A percentile compares a stretch with the other conserved stretches of the same genome.
Evolutionary conservation across 1,140 invertebrate genomes (phyloP).

Genomic region (Bombus pyrosoma): DNA sequence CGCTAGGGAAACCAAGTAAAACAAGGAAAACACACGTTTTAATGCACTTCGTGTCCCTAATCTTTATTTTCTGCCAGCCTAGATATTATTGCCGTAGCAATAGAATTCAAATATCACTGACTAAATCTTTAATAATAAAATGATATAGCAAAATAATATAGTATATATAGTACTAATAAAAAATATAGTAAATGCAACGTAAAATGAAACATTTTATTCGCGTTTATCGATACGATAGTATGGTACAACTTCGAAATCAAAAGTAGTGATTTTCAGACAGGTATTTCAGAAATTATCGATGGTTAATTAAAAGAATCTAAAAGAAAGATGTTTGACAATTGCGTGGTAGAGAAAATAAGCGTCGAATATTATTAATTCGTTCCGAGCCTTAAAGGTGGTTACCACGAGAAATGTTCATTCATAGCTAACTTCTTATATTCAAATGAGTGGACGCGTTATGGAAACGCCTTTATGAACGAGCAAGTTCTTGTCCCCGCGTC

Average conservation of each 20-base stretch:
- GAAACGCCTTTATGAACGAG: conserved; percentile 67
- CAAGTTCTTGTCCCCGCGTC: conserved; percentile 59
- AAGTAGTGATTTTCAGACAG: neutral
- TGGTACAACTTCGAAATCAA: fast-evolving
- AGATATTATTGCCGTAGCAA: neutral
- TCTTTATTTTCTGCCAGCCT: too few relatives aligned
- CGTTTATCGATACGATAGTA: neutral
- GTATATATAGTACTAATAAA: too few relatives aligned
- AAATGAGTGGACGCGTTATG: conserved; percentile 73
- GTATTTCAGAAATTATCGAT: too few relatives aligned
- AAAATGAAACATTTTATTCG: too few relatives aligned
- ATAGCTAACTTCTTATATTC: conserved; percentile 71
- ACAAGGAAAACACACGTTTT: conserved; percentile 2
- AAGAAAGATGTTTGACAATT: too few relatives aligned
- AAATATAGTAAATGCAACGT: too few relatives aligned
- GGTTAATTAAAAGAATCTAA: too few relatives aligned
- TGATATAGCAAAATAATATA: too few relatives aligned
- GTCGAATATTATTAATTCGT: neutral
- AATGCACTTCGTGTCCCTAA: neutral
- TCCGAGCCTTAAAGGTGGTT: neutral
- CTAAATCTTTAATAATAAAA: neutral
- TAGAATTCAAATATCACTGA: neutral
- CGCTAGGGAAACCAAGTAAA: neutral
- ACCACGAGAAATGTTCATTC: conserved; percentile 14
- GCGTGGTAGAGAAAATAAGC: neutral